Evolutionary conservation across 2,113 vertebrate species (phyloP), one percentile per base, ranked within the genome.

Genomic region (Psittacula cyanocephala): DNA sequence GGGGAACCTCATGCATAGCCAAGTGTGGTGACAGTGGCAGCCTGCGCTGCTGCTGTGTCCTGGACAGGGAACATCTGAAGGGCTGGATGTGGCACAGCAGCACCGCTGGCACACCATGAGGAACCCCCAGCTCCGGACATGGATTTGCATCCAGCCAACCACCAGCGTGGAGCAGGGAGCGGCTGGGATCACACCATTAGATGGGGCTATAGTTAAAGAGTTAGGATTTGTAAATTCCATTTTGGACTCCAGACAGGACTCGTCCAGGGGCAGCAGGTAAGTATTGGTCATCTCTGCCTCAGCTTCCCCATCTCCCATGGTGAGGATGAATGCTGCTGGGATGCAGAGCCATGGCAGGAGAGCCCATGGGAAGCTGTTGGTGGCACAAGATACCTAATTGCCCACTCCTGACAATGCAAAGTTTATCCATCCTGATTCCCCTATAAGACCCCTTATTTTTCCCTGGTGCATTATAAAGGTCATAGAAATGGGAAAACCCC

Each of bases 161-260:
- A 12, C 17, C 39, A 17, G 33, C 3, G 0, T 1, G 2, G 78
- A 1, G 2, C 72, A 6, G 35, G 50, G 64, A 93, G 76, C 6
- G 1, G 53, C 82, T 25, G 49, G 59, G 37, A 24, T 87, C 2
- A 1, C 24, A 47, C 94, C 94, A 46, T 95, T 95, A 97, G 96
- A 79, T 81, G 95, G 93, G 93, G 94, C 95, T 94, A 9, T 92
- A 63, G 89, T 4, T 79, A 81, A 87, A 87, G 86, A 44, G 60
- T 92, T 47, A 2, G 52, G 52, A 19, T 59, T 41, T 67, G 76
- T 8, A 46, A 91, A 81, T 52, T 52, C 11, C 17, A 2, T 22
- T 65, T 72, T 2, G 1, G n/a, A 3, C 16, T 83, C 33, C 1
- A 0, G 5, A 8, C 0, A 1, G 59, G 33, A 29, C 6, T n/a